These are phyloP conservation scores for Drosophila paramelanica DNA, from an alignment of 2,888 invertebrate genomes.

Conservation along the genomic window DNA sequence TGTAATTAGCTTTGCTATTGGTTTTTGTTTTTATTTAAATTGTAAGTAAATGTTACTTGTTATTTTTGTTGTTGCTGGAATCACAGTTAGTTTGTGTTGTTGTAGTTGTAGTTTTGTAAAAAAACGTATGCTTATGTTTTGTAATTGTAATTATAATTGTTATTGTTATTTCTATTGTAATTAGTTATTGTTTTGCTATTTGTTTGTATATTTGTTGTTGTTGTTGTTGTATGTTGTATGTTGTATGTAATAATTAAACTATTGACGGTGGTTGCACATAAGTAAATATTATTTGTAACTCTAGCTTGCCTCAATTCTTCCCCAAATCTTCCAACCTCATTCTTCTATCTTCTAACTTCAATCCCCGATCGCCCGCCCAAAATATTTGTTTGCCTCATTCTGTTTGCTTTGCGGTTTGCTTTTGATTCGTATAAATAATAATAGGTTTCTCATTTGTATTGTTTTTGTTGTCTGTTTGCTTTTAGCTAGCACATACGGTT, in stretches of 20 bases:
- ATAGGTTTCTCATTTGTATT: constrained; percentile 37
- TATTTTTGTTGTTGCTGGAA: constrained; percentile 63
- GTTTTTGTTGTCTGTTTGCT: constrained; percentile 68
- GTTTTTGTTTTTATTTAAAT: constrained; percentile 34
- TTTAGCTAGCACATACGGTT: constrained; percentile 68
- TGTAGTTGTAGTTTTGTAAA: constrained; percentile 63
- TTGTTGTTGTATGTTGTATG: constrained; percentile 25
- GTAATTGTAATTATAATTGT: constrained; percentile 31
- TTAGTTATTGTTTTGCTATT: constrained; percentile 45
- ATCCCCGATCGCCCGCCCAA: constrained; percentile 2
- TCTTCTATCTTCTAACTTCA: neutral
- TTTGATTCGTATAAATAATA: constrained; percentile 35
- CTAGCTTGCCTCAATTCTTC: constrained; percentile 32
- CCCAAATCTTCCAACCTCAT: too few relatives aligned
- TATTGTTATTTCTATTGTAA: constrained; percentile 51
- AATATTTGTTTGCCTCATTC: constrained; percentile 39
- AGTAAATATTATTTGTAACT: constrained; percentile 59
- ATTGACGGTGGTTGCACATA: constrained; percentile 76
- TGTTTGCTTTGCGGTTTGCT: constrained; percentile 42
- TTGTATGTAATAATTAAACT: constrained; percentile 60
- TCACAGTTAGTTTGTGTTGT: constrained; percentile 79
- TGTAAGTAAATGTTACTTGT: constrained; percentile 49
- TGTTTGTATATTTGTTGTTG: constrained; percentile 42
- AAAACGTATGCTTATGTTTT: constrained; percentile 47
- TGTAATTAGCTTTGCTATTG: constrained; percentile 68